phyloP scores from a whole-genome alignment of 2,888 invertebrate species.

The Eueremaeus valkanovi region DNA sequence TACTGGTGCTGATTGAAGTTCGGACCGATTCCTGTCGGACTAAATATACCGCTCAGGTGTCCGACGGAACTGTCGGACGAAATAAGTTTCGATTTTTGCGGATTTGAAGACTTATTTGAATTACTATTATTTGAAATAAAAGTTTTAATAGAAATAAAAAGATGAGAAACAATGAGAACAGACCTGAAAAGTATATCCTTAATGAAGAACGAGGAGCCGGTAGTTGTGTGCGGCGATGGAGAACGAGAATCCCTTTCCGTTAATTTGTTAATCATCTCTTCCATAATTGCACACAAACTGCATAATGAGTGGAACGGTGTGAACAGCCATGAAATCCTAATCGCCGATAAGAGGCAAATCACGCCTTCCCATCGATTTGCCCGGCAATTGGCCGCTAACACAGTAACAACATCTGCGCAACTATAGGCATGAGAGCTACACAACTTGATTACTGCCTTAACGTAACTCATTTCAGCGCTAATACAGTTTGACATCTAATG shows the following conservation, averaged over 20 bases:
- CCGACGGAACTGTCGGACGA: neutral
- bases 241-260: slow-evolving; percentile 2
- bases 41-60: neutral
- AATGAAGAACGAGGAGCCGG: slow-evolving; percentile 35
- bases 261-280: slow-evolving; percentile 31
- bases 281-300: slow-evolving; percentile 30
- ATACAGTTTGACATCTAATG: too few relatives aligned
- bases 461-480: neutral
- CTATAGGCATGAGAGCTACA: neutral
- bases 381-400: slow-evolving; percentile 24
- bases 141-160: neutral
- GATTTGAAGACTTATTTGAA: neutral
- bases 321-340: slow-evolving; percentile 23
- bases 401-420: slow-evolving; percentile 24
- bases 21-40: neutral
- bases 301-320: slow-evolving; percentile 25
- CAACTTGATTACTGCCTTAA: neutral
- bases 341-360: slow-evolving; percentile 30
- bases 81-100: slow-evolving; percentile 14
- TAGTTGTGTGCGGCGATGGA: slow-evolving; percentile 14
- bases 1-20: neutral
- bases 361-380: slow-evolving; percentile 17
- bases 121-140: slow-evolving; percentile 9
- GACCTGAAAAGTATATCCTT: slow-evolving; percentile 38
- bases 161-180: neutral